Evolutionary conservation across 2,113 vertebrate genomes (phyloP).

Genomic region (Dryoscopus gambensis): DNA sequence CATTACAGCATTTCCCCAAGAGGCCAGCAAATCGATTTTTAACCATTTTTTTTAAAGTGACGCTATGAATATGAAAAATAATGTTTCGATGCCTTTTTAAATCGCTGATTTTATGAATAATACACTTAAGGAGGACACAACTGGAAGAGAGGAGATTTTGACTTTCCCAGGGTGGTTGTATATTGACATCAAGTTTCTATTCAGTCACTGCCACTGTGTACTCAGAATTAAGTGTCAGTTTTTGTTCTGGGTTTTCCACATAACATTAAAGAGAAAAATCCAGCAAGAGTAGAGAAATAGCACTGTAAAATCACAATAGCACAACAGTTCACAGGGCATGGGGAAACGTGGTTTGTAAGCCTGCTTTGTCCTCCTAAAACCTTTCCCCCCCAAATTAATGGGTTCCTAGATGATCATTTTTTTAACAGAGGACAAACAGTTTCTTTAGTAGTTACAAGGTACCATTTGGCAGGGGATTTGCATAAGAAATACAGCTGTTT

Average conservation of each 20-base stretch:
- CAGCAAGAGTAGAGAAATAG: neutral
- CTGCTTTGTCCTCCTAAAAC: neutral
- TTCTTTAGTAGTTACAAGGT: neutral
- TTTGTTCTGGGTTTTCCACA: constrained; percentile 20
- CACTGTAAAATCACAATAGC: neutral
- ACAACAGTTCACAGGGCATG: neutral
- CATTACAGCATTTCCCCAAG: constrained; percentile 67
- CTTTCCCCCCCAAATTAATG: neutral
- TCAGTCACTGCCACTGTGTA: constrained; percentile 44
- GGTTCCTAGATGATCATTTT: neutral
- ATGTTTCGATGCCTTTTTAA: constrained; percentile 22
- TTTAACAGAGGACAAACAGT: neutral
- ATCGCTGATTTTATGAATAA: neutral
- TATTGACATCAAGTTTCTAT: constrained; percentile 16
- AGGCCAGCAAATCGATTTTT: constrained; percentile 64
- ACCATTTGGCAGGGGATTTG: neutral
- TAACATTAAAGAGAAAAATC: neutral
- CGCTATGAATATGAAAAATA: constrained; percentile 25
- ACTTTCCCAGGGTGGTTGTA: neutral
- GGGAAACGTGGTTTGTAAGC: neutral
- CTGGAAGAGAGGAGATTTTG: neutral
- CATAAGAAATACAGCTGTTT: neutral
- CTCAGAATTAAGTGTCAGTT: neutral
- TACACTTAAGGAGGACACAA: constrained; percentile 2
- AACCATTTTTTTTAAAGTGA: constrained; percentile 39